Base-by-base conservation (phyloP, 2,888 invertebrate genomes). In the Alloplasta piceator region DNA sequence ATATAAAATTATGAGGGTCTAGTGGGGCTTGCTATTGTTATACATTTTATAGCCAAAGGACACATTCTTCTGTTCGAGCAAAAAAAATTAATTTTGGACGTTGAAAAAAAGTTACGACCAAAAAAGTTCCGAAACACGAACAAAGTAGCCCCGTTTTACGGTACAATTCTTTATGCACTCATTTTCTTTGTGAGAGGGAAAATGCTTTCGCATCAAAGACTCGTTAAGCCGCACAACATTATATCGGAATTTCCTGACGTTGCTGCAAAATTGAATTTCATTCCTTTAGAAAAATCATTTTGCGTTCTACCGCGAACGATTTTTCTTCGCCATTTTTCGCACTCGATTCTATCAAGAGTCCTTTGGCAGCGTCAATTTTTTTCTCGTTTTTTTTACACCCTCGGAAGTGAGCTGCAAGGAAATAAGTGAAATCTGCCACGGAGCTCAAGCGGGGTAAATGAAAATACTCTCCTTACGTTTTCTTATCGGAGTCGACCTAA, bases 401-500 rank as follows among this genome's bases (percentile, higher is more conserved):
- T 48, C 12, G 46, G 7, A 7, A 46, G n/a, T n/a, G 48, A 48
- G 73, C 56, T 78, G 48, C 46, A 46, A 58, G 68, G 66, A 73
- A 83, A 78, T 70, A 84, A 83, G 79, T 82, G 85, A 85, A 83
- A 85, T 79, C 75, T 83, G 78, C 72, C 72, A 75, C 63, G 1
- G 26, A 26, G 70, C 58, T 63, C 71, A 38, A 26, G 26, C 46
- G 73, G 61, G 73, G 81, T 83, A 86, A 85, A 82, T 79, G 83
- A 75, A 83, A 84, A 84, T 85, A 86, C 82, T 66, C 83, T 50
- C 79, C 83, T 77, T 84, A 83, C 86, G 87, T 85, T 87, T 26
- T 85, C 87, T 87, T 87, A 87, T 87, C 86, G 78, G 78, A 52
- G 72, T 43, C 87, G 83, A 85, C 84, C 83, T 86, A 83, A 87